Evolutionary conservation across 2,888 invertebrate species (phyloP), one percentile per base, ranked within the genome.

Genomic region (Chymomyza fuscimana): DNA sequence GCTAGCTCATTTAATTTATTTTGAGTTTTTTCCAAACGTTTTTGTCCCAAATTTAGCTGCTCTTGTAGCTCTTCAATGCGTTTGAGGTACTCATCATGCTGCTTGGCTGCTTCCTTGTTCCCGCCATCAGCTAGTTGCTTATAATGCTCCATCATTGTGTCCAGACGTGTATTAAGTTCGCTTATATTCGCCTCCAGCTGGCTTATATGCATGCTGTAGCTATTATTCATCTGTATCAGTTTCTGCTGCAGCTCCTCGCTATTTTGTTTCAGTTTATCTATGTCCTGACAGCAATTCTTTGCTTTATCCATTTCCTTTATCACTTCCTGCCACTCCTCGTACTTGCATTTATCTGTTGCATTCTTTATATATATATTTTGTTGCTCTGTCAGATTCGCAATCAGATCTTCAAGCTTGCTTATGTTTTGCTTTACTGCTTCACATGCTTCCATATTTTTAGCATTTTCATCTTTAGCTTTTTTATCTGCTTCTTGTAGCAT

Each of bases 201-300:
- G 0, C 6, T 12, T 1, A 62, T 40, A 9, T 73, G 52, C 2
- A 60, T 22, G 1, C 4, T 62, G 5, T 69, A 72, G 4, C 65
- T 68, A 5, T 12, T 15, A 19, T 66, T 66, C 52, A 78, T 40
- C 5, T 32, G 1, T 0, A 6, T 10, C 0, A 71, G 7, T 10
- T 63, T 29, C 0, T 9, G n/a, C 6, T 16, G 4, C 25, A 70
- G 1, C 2, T 67, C 1, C 15, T 56, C 16, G 1, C 29, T 7
- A 4, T 60, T 22, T 0, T 62, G 7, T 3, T 0, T 4, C n/a
- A 79, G 19, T 0, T 50, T 56, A 0, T 63, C 72, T 12, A 80
- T 36, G 5, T 69, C 58, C 5, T 62, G 40, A n/a, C 76, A 78
- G 15, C 67, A 75, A 1, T 16, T 9, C 3, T 63, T 32, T 0